Percentiles rank a stretch among this genome's conserved stretches.
These are phyloP conservation scores for Orthonyx spaldingii DNA, from an alignment of 2,113 vertebrate species.

Conservation along the genomic window DNA sequence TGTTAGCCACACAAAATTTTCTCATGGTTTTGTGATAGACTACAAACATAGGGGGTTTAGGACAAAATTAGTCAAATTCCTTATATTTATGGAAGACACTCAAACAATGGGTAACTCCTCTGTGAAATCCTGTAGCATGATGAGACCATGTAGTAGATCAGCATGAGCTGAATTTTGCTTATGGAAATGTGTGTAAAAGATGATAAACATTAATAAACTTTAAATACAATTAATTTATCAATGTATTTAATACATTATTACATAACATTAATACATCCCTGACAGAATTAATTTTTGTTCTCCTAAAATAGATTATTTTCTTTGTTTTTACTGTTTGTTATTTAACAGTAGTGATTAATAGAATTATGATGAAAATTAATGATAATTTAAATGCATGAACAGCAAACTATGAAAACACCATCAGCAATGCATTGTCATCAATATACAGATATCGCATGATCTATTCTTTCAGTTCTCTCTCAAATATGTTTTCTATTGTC, in stretches of 20 bases:
- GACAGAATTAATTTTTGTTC: not conserved
- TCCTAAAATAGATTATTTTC: not conserved
- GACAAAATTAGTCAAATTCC: not conserved
- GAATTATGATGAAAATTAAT: not conserved
- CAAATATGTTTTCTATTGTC: not conserved
- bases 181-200: not conserved
- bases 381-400: not conserved
- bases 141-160: not conserved
- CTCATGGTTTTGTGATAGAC: not conserved
- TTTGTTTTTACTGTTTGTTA: not conserved
- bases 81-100: not conserved
- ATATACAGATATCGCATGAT: not conserved
- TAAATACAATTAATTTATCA: not conserved
- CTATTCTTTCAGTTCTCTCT: not conserved
- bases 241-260: too few species aligned
- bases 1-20: not conserved
- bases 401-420: not conserved
- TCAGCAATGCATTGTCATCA: not conserved
- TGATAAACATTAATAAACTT: not conserved
- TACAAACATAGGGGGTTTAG: not conserved
- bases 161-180: not conserved
- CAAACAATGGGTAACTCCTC: not conserved
- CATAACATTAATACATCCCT: too few species aligned
- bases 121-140: not conserved
- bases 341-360: not conserved